phyloP scores from a whole-genome alignment of 1,140 invertebrate species.

The Oncopodura yosiiana region DNA sequence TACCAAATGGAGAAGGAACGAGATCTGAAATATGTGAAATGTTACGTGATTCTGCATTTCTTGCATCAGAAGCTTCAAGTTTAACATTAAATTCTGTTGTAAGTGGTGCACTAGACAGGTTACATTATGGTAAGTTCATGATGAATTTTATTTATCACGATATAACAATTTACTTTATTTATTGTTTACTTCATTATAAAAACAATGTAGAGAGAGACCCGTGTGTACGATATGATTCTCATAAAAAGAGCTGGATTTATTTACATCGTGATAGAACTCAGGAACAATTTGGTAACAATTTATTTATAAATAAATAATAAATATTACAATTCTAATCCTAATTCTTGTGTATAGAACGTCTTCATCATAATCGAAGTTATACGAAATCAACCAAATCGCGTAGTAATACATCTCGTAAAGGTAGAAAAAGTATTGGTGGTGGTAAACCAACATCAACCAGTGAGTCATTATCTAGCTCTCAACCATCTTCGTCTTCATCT shows the following conservation, averaged over 20 bases:
- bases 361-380: conserved; percentile 35
- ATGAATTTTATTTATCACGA: conserved; percentile 46
- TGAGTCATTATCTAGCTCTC: background rate
- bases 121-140: too few relatives aligned
- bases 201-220: conserved; percentile 62
- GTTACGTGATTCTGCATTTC: conserved; percentile 73
- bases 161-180: background rate
- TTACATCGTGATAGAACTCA: conserved; percentile 66
- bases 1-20: conserved; percentile 90
- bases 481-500: background rate
- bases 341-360: conserved; percentile 24
- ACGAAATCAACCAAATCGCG: conserved; percentile 35
- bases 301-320: background rate
- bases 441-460: background rate
- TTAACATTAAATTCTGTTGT: conserved; percentile 56
- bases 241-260: conserved; percentile 83
- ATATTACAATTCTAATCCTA: background rate
- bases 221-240: conserved; percentile 79
- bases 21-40: conserved; percentile 76
- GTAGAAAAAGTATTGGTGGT: conserved; percentile 15
- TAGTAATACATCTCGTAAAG: conserved; percentile 29
- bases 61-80: conserved; percentile 60
- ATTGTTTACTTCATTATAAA: background rate
- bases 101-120: conserved; percentile 73
- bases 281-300: conserved; percentile 58